A percentile compares a stretch with the other conserved stretches of the same genome.
phyloP scores from a whole-genome alignment of 2,888 invertebrate species.

The Dorcus hopei region DNA sequence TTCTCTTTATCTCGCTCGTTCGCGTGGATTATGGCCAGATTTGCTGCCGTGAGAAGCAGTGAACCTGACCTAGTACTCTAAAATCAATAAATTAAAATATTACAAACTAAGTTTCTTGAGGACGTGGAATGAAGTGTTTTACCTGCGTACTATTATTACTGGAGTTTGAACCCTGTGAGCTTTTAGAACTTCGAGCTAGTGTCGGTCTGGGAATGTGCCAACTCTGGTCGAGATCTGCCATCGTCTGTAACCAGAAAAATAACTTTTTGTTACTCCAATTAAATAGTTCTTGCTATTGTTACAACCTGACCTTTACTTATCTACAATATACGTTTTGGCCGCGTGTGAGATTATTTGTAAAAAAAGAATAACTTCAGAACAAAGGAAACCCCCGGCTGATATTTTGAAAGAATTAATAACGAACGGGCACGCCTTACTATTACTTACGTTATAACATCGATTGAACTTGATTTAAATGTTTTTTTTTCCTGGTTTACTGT shows the following conservation, averaged over 20 bases:
- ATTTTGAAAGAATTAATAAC: no score
- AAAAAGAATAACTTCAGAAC: no score
- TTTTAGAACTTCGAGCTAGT: slow-evolving; percentile 61
- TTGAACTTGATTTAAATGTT: no score
- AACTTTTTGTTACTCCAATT: not conserved
- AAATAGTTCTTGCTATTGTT: no score
- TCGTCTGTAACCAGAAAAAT: slow-evolving; percentile 21
- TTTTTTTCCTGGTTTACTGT: no score
- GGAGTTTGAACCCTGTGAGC: slow-evolving; percentile 68
- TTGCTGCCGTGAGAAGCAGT: slow-evolving; percentile 74
- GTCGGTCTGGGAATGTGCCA: slow-evolving; percentile 86
- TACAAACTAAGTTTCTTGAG: not conserved
- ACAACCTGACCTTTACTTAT: no score
- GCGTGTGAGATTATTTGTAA: no score
- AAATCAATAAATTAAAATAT: slow-evolving; percentile 36
- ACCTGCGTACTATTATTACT: slow-evolving; percentile 79
- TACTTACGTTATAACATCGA: no score
- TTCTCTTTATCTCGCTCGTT: slow-evolving; percentile 28
- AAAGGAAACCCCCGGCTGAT: no score
- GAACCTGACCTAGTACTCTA: slow-evolving; percentile 83
- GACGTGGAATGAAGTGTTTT: slow-evolving; percentile 43
- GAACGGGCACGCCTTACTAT: no score
- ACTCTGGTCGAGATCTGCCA: slow-evolving; percentile 50
- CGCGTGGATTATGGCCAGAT: slow-evolving; percentile 53
- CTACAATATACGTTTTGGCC: no score